Base-by-base conservation (phyloP, 2,797 vertebrate genomes). In the Adrianichthys oophorus region DNA sequence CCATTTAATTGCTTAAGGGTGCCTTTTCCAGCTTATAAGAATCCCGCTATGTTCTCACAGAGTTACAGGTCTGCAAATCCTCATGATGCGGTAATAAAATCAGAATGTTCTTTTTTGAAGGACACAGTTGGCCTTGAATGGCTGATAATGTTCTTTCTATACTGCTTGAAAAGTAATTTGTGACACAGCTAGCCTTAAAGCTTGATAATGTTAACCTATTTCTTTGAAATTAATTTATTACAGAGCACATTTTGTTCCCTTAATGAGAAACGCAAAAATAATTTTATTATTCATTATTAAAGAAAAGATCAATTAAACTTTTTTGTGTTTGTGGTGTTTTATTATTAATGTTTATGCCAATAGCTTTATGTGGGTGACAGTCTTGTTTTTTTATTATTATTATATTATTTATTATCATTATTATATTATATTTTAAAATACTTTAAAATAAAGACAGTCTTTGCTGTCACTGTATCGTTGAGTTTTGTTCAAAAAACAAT, bases 191-290 rank as follows among this genome's bases (percentile, higher is more conserved):
- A 91, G 95, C 94, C 94, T 98, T 97, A 96, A 96, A 91, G 93
- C 92, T 95, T 94, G 92, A 94, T 89, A 93, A 94, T 93, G 92
- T 91, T 89, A 91, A 88, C 77, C 85, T 89, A 86, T 79, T 91
- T 89, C 77, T 83, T 93, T 93, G 89, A 81, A 93, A 89, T 94
- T 96, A 94, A 95, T 95, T 95, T 96, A 95, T 95, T 96, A 93
- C 92, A 93, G 88, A 94, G 92, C 93, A 94, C 93, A 96, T 93
- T 91, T 91, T 93, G 89, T 93, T 94, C 88, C 93, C 76, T 93
- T 73, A 76, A 88, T 73, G 80, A 90, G 81, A 91, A 94, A 94
- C 92, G 88, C 90, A 91, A 87, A 85, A 90, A 88, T 78, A 71
- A 86, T 92, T 95, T 80, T 92, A 91, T 86, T 93, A 93, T 90